Percentiles rank a stretch among this genome's conserved stretches.
phyloP scores from a whole-genome alignment of 2,888 invertebrate species.

The Cantharis lateralis region DNA sequence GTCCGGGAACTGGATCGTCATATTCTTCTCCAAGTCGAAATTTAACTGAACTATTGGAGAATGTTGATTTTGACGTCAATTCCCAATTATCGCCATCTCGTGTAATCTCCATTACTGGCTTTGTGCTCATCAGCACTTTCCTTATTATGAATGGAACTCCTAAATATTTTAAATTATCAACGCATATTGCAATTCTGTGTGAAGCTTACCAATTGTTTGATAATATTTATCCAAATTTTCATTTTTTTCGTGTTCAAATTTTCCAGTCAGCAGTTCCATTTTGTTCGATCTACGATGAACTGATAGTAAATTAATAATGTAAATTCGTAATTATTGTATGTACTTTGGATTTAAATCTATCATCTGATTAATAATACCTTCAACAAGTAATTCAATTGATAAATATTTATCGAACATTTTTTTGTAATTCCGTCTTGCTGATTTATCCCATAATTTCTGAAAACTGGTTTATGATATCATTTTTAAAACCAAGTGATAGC shows the following conservation, averaged over 20 bases:
- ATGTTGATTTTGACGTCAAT: constrained; percentile 61
- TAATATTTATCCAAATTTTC: constrained; percentile 71
- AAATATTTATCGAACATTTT: too few relatives aligned
- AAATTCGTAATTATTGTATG: not conserved
- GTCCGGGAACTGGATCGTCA: constrained; percentile 67
- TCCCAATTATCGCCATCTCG: constrained; percentile 58
- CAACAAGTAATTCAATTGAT: not conserved
- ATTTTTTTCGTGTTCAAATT: constrained; percentile 67
- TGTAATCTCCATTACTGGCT: not conserved
- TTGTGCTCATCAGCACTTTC: constrained; percentile 47
- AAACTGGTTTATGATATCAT: too few relatives aligned
- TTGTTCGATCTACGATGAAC: not conserved
- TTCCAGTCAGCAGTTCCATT: constrained; percentile 56
- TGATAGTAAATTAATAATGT: not conserved
- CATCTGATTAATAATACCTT: not conserved
- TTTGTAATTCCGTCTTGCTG: too few relatives aligned
- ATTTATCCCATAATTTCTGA: too few relatives aligned
- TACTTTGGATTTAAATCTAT: not conserved
- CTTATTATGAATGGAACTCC: constrained; percentile 69
- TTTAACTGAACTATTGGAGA: constrained; percentile 60
- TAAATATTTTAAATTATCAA: constrained; percentile 41
- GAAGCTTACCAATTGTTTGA: constrained; percentile 64
- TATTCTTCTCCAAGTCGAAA: constrained; percentile 68
- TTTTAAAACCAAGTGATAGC: not conserved
- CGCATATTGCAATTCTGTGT: not conserved